Base-by-base conservation (phyloP, 1,140 invertebrate genomes). In the Drosophila murphyi region DNA sequence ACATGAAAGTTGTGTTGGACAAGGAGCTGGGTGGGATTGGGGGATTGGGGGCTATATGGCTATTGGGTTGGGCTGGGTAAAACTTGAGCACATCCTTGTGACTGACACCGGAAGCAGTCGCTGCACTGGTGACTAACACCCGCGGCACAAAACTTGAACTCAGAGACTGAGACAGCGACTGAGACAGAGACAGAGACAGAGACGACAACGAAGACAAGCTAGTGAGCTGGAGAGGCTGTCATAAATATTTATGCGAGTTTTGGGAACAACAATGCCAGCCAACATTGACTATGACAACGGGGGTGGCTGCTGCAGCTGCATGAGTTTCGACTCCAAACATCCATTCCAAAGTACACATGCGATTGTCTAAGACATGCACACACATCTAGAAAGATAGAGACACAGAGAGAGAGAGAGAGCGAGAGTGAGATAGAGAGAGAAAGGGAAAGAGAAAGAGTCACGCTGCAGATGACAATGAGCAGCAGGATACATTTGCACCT, bases 201-300 rank as follows among this genome's bases (percentile, higher is more conserved):
- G 52, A 70, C 32, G 73, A 90, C 79, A 79, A 76, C 76, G 76
- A 90, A 82, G 82, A 82, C 71, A 48, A 72, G 45, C 68, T 63
- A 35, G 28, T 8, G 10, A n/a, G 39, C 39, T 43, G 39, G 37
- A 57, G 32, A 67, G 65, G 79, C 89, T 82, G 89, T 90, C 89
- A 91, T 91, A 91, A 91, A 91, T 91, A 91, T 91, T 91, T 91
- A 91, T 91, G 89, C 80, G 89, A 91, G 90, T 87, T 91, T 87
- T 82, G 89, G 85, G 90, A 91, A 85, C 90, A 91, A 82, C 86
- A 90, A 90, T 81, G 77, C 62, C 60, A 82, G 69, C 64, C 63
- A 72, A 62, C 76, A 64, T 73, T 76, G 70, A 59, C 71, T 63
- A 32, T 31, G 43, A 41, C 48, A 28, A 31, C 28, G 51, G 29